Conservation (phyloP, 53 echinoderm and acorn worm species). For the Luidia sarsii region DNA sequence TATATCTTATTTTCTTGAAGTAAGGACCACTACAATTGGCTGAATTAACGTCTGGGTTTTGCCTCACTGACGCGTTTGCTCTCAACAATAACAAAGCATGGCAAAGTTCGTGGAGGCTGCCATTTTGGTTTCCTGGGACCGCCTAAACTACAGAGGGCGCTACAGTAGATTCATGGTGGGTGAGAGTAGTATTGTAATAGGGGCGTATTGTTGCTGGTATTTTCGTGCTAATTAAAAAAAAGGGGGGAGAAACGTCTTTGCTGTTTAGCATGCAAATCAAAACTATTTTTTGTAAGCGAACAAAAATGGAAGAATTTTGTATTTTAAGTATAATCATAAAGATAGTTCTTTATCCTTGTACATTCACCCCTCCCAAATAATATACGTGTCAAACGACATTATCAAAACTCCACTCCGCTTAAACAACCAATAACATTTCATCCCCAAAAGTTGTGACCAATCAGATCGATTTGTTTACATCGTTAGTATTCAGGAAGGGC, state of each 20-base stretch:
- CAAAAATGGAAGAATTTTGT: background rate
- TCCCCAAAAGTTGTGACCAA: constrained; percentile 26
- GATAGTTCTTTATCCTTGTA: too few relatives aligned
- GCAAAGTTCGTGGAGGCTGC: constrained; percentile 5
- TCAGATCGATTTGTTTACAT: constrained; percentile 8
- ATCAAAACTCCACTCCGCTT: background rate
- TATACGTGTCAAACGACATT: background rate
- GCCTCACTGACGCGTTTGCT: too few relatives aligned
- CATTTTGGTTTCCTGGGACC: background rate
- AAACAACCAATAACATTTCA: constrained; percentile 8
- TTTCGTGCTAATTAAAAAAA: background rate
- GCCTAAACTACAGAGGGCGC: background rate
- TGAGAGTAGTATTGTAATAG: too few relatives aligned
- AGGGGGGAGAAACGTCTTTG: background rate
- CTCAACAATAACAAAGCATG: too few relatives aligned
- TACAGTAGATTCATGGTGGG: background rate
- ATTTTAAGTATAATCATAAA: background rate
- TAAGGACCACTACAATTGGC: too few relatives aligned
- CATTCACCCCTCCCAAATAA: background rate
- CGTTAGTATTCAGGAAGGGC: background rate
- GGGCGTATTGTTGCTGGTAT: background rate
- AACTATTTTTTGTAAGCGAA: background rate
- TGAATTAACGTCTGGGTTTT: too few relatives aligned
- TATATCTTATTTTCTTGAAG: too few relatives aligned
- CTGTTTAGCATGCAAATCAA: background rate